phyloP scores from a whole-genome alignment of 2,797 vertebrate genomes.

The Melopsittacus undulatus region DNA sequence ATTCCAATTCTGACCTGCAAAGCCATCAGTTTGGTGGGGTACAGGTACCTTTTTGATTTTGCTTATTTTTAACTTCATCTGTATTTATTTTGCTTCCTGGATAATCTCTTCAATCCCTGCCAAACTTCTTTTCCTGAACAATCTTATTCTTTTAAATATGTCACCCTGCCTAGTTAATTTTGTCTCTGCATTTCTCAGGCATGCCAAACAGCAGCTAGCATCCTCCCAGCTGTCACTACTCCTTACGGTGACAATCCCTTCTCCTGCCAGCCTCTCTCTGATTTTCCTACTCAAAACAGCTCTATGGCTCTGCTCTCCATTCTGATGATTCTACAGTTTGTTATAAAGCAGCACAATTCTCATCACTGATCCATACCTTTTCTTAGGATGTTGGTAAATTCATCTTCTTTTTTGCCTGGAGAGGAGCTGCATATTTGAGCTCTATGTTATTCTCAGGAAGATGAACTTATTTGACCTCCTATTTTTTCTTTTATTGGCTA shows the following conservation, averaged over 20 bases:
- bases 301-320: neutral
- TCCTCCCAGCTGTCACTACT: neutral
- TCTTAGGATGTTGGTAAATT: neutral
- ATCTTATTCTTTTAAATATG: neutral
- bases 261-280: neutral
- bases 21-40: neutral
- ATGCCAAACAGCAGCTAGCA: neutral
- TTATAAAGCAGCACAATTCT: neutral
- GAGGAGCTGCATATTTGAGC: neutral
- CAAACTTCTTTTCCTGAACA: neutral
- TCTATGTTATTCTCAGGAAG: neutral
- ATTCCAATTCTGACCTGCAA: neutral
- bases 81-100: neutral
- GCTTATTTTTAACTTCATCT: neutral
- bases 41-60: neutral
- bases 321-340: neutral
- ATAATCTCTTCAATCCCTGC: neutral
- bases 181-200: neutral
- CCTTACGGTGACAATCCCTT: neutral
- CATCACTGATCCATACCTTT: neutral
- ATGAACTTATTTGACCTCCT: neutral
- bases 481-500: neutral
- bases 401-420: conserved; percentile 1
- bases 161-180: neutral
- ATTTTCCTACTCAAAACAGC: neutral